Percentiles rank a stretch among this genome's conserved stretches.
Evolutionary conservation across 2,797 vertebrate genomes (phyloP).

Genomic region (Karalla daura): DNA sequence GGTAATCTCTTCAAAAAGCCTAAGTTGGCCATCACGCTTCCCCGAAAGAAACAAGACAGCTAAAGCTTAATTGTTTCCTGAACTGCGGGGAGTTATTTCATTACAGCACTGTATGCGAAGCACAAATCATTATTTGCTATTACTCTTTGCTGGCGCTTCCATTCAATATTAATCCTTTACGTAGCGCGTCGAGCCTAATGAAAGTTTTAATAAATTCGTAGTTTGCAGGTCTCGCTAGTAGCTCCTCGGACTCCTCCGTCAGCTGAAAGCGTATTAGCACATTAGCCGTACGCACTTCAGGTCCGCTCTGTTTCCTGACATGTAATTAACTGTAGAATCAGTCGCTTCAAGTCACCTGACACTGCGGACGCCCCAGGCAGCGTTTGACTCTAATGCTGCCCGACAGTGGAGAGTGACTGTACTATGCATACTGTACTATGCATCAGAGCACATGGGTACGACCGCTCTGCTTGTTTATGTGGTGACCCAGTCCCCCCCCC

Average conservation of each 20-base stretch:
- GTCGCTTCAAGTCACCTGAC: conserved; percentile 64
- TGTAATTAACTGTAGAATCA: conserved; percentile 66
- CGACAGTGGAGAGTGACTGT: conserved; percentile 64
- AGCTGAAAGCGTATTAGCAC: conserved; percentile 43
- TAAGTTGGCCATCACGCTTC: conserved; percentile 22
- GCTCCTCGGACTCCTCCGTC: conserved; percentile 17
- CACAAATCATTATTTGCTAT: conserved; percentile 8
- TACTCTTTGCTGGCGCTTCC: background rate
- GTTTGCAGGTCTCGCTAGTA: background rate
- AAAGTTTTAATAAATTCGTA: conserved; percentile 7
- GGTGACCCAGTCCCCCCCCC: background rate
- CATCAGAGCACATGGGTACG: conserved; percentile 37
- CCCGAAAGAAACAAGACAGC: conserved; percentile 5
- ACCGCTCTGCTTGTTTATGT: conserved; percentile 24
- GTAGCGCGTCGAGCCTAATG: conserved; percentile 5
- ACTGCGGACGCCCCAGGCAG: conserved; percentile 39
- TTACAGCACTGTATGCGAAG: conserved; percentile 22
- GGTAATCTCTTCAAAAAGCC: conserved; percentile 55
- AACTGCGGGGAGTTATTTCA: conserved; percentile 9
- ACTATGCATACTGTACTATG: conserved; percentile 63
- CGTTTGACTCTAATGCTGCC: conserved; percentile 59
- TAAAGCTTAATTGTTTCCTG: conserved; percentile 14
- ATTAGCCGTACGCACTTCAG: conserved; percentile 34
- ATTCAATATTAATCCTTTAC: conserved; percentile 18
- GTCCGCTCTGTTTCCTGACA: conserved; percentile 53